Conservation (phyloP, 2,797 vertebrate species). For the Margarornis squamiger region DNA sequence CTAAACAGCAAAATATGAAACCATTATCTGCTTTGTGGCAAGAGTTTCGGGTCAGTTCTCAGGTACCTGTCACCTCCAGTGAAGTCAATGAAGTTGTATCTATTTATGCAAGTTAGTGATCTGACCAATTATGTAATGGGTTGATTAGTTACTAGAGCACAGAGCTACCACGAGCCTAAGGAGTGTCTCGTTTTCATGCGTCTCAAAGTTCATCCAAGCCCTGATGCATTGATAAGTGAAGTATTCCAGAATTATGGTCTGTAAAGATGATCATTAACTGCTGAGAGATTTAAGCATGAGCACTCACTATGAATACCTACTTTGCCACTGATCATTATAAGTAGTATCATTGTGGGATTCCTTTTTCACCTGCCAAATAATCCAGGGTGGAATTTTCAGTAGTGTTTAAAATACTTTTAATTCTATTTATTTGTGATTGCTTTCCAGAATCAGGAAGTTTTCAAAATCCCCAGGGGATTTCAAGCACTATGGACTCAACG, state of each 20-base stretch:
- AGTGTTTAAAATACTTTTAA: background rate
- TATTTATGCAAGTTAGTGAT: background rate
- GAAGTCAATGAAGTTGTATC: background rate
- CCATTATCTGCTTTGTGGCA: background rate
- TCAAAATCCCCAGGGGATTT: background rate
- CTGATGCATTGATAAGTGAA: slow-evolving; percentile 68
- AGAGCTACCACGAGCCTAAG: slow-evolving; percentile 32
- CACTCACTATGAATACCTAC: background rate
- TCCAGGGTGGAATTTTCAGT: background rate
- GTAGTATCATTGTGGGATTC: background rate
- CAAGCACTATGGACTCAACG: background rate
- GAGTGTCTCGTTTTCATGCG: slow-evolving; percentile 52
- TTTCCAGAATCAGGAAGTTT: background rate
- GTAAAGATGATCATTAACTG: slow-evolving; percentile 52
- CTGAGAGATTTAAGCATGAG: background rate
- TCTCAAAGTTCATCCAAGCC: slow-evolving; percentile 70
- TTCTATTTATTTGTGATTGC: background rate
- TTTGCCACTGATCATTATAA: background rate
- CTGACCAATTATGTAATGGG: slow-evolving; percentile 39
- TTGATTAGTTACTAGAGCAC: slow-evolving; percentile 60
- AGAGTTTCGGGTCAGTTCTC: slow-evolving; percentile 25
- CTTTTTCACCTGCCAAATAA: slow-evolving; percentile 11
- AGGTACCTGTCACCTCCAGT: slow-evolving; percentile 6
- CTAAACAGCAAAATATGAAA: slow-evolving; percentile 29
- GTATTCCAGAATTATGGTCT: slow-evolving; percentile 39